Percentiles rank a stretch among this genome's conserved stretches.
phyloP scores from a whole-genome alignment of 37 sponge, comb jelly and placozoan species.

The Oscarella lobularis region DNA sequence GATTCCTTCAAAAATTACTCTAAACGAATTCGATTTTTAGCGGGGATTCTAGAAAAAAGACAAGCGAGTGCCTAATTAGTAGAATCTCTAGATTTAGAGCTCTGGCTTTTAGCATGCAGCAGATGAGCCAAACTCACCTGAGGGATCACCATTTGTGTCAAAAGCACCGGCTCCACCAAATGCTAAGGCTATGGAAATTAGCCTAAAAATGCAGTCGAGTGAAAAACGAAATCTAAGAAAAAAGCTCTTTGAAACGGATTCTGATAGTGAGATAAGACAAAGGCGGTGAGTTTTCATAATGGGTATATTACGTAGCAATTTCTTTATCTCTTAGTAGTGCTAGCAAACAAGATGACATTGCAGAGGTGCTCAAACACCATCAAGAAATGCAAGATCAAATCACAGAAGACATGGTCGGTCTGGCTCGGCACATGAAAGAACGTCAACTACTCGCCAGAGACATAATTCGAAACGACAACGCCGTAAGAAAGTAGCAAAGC shows the following conservation, averaged over 20 bases:
- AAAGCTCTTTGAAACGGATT: background rate
- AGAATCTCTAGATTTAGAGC: no score
- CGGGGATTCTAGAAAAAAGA: no score
- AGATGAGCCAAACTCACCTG: no score
- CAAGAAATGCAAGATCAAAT: constrained; percentile 54
- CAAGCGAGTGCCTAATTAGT: no score
- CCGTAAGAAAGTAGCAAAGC: constrained; percentile 16
- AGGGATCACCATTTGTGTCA: no score
- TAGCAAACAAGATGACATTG: constrained; percentile 10
- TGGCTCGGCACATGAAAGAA: constrained; percentile 31
- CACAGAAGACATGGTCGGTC: constrained; percentile 72
- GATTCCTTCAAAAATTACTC: no score
- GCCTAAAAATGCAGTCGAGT: background rate
- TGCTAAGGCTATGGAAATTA: background rate
- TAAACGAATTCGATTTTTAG: no score
- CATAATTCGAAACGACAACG: constrained; percentile 42
- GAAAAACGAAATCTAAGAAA: background rate
- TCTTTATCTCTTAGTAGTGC: no score
- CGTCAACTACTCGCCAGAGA: constrained; percentile 30
- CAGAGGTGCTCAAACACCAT: constrained; percentile 28
- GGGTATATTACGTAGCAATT: no score
- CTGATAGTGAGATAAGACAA: no score
- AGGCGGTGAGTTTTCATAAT: no score
- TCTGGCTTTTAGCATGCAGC: no score
- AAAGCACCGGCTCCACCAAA: background rate